A percentile compares a stretch with the other conserved stretches of the same genome.
Evolutionary conservation across 2,888 invertebrate genomes (phyloP).

Genomic region (Arge pagana): DNA sequence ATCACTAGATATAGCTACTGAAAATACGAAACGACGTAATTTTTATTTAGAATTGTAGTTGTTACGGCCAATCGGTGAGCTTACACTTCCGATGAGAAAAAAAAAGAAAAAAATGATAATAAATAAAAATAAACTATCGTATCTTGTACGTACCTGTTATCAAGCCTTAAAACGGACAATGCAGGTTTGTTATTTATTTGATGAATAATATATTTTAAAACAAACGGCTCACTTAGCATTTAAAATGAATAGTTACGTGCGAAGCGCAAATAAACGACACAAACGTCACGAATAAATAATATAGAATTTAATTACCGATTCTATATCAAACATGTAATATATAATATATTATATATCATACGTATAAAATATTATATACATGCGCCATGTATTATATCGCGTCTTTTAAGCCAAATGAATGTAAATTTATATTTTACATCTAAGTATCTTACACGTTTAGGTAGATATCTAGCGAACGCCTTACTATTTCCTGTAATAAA

Average conservation of each 20-base stretch:
- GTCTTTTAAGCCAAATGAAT: constrained; percentile 35
- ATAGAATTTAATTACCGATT: constrained; percentile 6
- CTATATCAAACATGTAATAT: constrained; percentile 5
- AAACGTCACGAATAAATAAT: constrained; percentile 7
- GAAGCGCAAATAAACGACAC: neutral
- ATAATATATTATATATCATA: constrained; percentile 17
- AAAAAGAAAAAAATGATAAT: no score
- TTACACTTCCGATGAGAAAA: no score
- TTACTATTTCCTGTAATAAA: constrained; percentile 15
- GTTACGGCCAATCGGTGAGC: no score
- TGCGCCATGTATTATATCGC: neutral
- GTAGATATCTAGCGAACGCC: constrained; percentile 5
- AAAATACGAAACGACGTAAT: constrained; percentile 1
- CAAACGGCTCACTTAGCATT: constrained; percentile 21
- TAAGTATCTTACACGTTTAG: neutral
- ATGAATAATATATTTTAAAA: constrained; percentile 18
- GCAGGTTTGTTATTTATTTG: constrained; percentile 21
- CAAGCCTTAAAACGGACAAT: constrained; percentile 10
- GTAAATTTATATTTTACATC: constrained; percentile 25
- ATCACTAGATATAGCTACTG: constrained; percentile 3
- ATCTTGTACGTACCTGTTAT: constrained; percentile 20
- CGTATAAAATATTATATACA: constrained; percentile 1
- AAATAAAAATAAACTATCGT: no score
- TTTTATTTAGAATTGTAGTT: no score
- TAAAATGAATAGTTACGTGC: constrained; percentile 11